phyloP scores from a whole-genome alignment of 2,113 vertebrate species.

The Pangasianodon gigas region DNA sequence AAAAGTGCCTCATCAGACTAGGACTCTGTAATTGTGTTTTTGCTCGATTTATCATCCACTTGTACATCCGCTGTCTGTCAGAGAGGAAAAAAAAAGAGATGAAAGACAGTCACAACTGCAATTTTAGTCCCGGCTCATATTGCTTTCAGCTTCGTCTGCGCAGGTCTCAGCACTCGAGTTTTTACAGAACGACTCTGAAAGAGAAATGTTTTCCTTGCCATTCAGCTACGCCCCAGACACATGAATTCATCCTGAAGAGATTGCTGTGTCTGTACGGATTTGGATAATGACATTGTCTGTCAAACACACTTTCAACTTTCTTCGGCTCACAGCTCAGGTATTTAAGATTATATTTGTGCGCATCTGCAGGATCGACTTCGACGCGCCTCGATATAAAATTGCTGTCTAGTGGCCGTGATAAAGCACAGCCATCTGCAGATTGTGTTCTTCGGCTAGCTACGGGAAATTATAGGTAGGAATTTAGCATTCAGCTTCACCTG shows the following conservation, averaged over 20 bases:
- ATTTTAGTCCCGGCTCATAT: conserved; percentile 11
- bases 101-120: conserved; percentile 6
- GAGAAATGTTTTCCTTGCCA: conserved; percentile 50
- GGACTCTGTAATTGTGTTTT: conserved; percentile 25
- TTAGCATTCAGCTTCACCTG: conserved; percentile 10
- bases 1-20: conserved; percentile 14
- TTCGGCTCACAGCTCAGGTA: conserved; percentile 52
- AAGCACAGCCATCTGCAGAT: conserved; percentile 13
- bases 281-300: conserved; percentile 65
- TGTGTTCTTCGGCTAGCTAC: not conserved
- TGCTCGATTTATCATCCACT: conserved; percentile 16
- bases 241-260: conserved; percentile 47
- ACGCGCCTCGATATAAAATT: not conserved
- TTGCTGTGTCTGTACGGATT: conserved; percentile 60
- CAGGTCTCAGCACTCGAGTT: not conserved
- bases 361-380: conserved; percentile 22
- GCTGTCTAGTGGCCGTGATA: conserved; percentile 1
- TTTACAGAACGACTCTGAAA: not conserved
- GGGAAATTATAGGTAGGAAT: not conserved
- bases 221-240: conserved; percentile 15
- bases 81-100: conserved; percentile 14
- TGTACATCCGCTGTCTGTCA: conserved; percentile 17
- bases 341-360: conserved; percentile 44
- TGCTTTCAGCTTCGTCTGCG: conserved; percentile 13
- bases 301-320: conserved; percentile 63